phyloP scores from a whole-genome alignment of 2,888 invertebrate species.

The Tachina lurida region DNA sequence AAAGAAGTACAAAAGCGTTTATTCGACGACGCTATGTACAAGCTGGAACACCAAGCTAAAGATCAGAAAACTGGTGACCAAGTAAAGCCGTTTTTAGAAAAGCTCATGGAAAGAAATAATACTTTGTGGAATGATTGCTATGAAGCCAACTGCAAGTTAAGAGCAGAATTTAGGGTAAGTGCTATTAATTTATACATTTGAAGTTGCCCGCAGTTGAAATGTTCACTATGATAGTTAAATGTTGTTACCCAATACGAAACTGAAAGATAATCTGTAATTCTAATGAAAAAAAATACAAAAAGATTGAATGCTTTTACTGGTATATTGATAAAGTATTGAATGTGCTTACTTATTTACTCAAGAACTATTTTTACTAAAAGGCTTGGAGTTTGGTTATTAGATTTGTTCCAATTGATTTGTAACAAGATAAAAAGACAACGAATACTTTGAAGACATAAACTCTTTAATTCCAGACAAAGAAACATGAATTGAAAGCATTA shows the following conservation, averaged over 20 bases:
- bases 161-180: constrained; percentile 93
- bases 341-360: no score
- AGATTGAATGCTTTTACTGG: no score
- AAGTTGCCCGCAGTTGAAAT: background rate
- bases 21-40: constrained; percentile 99
- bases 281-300: no score
- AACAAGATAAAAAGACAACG: no score
- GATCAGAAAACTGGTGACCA: constrained; percentile 89
- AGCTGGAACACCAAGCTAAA: constrained; percentile 94
- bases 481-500: constrained; percentile 89
- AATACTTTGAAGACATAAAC: background rate
- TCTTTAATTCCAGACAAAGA: constrained; percentile 85
- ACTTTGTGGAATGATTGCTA: constrained; percentile 96
- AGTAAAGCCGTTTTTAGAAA: constrained; percentile 89
- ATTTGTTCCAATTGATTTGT: no score
- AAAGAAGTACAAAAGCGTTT: constrained; percentile 94
- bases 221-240: background rate
- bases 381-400: no score
- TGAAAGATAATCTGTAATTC: no score
- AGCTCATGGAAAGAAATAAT: constrained; percentile 90
- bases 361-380: no score
- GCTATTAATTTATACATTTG: background rate
- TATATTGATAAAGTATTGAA: no score
- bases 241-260: background rate
- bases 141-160: constrained; percentile 92